Conservation (phyloP, 2,888 invertebrate species). For the Phaonia tiefii region DNA sequence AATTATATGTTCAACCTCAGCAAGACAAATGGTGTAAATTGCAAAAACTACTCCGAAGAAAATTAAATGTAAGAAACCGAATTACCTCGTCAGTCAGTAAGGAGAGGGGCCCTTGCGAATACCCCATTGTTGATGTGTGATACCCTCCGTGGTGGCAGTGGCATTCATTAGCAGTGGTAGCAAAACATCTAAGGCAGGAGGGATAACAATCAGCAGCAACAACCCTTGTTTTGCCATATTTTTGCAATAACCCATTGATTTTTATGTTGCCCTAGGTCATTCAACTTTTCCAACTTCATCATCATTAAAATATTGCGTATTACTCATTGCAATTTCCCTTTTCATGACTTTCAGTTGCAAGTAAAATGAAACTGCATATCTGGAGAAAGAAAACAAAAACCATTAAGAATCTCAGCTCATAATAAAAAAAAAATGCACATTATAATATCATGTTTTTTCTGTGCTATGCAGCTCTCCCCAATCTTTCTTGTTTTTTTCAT, state of each 20-base stretch:
- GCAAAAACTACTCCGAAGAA: slow-evolving; percentile 36
- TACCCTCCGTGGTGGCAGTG: slow-evolving; percentile 23
- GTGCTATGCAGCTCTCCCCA: slow-evolving; percentile 9
- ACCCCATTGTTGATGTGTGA: slow-evolving; percentile 8
- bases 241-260: slow-evolving; percentile 66
- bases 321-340: slow-evolving; percentile 61
- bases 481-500: slow-evolving; percentile 17
- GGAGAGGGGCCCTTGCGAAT: neutral
- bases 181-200: slow-evolving; percentile 16
- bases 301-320: slow-evolving; percentile 52
- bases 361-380: slow-evolving; percentile 19
- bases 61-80: slow-evolving; percentile 32
- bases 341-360: slow-evolving; percentile 11
- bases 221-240: slow-evolving; percentile 55
- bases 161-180: too few relatives aligned
- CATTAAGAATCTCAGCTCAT: slow-evolving; percentile 28
- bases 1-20: slow-evolving; percentile 55
- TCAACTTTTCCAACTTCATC: slow-evolving; percentile 61
- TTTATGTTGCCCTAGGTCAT: slow-evolving; percentile 69
- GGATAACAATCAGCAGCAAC: slow-evolving; percentile 36
- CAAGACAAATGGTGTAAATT: slow-evolving; percentile 56
- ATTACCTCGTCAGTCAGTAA: neutral
- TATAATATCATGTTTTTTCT: slow-evolving; percentile 35
- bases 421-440: slow-evolving; percentile 48
- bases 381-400: slow-evolving; percentile 30